Base-by-base conservation (phyloP, 30 jellyfish, hydroid and myxozoan genomes). In the Sanderia malayensis region DNA sequence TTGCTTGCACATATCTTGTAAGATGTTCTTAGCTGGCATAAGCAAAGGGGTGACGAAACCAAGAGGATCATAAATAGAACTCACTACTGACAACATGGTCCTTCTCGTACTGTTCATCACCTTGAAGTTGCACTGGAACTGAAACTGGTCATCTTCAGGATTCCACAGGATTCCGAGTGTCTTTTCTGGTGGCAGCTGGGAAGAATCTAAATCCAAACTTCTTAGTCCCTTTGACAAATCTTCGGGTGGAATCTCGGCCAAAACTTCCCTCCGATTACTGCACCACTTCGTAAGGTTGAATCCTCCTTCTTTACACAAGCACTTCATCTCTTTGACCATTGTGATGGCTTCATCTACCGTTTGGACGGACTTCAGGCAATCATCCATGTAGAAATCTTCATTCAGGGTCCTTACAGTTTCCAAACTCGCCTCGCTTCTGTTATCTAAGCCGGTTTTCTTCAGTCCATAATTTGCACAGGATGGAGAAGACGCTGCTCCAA, bases 401-500 rank as follows among this genome's bases (percentile, higher is more conserved):
- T 61, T 34, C 52, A 77, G 11, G 62, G 64, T 30, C 65, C 52
- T 46, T 22, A 65, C 73, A 37, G 65, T 71, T 49, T 77, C 89
- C 59, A 65, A n/a, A 62, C 81, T 77, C 26, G 73, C 75, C 32
- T 59, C 41, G 78, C 31, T 26, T 31, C 60, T 37, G 70, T 61
- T 61, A 64, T 58, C 86, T 58, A 20, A 21, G n/a, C 70, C 69
- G 37, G 78, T 74, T 27, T 72, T 49, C 84, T 34, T 72, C 44
- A 72, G 64, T 26, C 69, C 86, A 74, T 58, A 37, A 37, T 37
- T 37, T 37, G 52, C 52, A 13, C 52, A 37, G 6, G 52, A 37
- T 37, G 52, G 52, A 37, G 52, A 74, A 45, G 79, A 58, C 31
- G 78, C 79, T 26, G 86, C 80, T 41, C 86, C 86, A 32, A 74